These are phyloP conservation scores for Montipora foliosa DNA, from an alignment of 64 coral and sea anemone genomes.

Conservation along the genomic window DNA sequence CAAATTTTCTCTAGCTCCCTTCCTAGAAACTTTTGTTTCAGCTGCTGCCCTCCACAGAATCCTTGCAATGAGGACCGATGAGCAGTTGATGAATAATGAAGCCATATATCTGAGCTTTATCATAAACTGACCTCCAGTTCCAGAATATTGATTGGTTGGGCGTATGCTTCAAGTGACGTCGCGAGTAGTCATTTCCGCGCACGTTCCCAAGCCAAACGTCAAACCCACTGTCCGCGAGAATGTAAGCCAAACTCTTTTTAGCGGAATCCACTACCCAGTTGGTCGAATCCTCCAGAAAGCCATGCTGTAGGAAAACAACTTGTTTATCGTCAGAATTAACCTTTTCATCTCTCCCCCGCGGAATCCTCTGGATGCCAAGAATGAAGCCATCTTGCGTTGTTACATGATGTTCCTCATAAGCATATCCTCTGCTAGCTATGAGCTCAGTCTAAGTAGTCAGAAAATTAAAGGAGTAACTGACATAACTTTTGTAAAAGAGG, in stretches of 20 bases:
- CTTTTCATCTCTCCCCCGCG: constrained; percentile 54
- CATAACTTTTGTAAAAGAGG: background rate
- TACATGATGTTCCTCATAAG: constrained; percentile 71
- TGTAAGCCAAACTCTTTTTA: constrained; percentile 50
- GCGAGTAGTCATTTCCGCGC: constrained; percentile 76
- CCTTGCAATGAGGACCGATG: too few relatives aligned
- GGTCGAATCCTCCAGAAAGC: constrained; percentile 42
- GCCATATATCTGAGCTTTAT: too few relatives aligned
- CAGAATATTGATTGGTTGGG: constrained; percentile 61
- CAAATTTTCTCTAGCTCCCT: too few relatives aligned
- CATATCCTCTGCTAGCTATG: constrained; percentile 67
- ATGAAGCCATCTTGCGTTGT: constrained; percentile 73
- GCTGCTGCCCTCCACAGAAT: too few relatives aligned
- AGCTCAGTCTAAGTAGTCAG: constrained; percentile 54
- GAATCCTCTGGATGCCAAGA: constrained; percentile 75
- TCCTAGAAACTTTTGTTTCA: too few relatives aligned
- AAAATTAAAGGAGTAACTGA: background rate
- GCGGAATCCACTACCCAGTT: constrained; percentile 40
- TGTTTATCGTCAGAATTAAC: background rate
- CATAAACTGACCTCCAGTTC: constrained; percentile 74
- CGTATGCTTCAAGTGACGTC: constrained; percentile 59
- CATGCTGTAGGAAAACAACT: constrained; percentile 76
- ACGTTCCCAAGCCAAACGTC: constrained; percentile 88
- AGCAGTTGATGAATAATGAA: too few relatives aligned
- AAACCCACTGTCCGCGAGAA: constrained; percentile 75